These are phyloP conservation scores for Aegithalos caudatus DNA, from an alignment of 2,113 vertebrate genomes.

Conservation along the genomic window DNA sequence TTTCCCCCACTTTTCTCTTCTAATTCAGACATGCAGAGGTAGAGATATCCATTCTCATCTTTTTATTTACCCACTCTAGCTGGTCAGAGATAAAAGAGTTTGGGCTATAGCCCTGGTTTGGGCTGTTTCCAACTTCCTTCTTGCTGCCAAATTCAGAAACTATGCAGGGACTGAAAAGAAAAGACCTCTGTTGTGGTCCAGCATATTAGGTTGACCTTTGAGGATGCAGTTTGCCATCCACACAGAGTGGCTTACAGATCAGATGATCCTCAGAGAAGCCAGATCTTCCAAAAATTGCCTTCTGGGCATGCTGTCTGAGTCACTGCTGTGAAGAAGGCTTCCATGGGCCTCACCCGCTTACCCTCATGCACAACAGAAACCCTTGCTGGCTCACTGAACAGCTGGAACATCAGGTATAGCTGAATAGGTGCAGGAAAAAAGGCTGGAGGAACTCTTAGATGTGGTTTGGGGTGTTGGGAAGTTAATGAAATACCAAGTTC, in stretches of 20 bases:
- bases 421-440: not conserved
- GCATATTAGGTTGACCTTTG: not conserved
- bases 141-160: not conserved
- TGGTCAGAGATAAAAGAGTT: not conserved
- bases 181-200: rapidly evolving
- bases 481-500: not conserved
- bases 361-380: not conserved
- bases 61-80: not conserved
- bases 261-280: not conserved
- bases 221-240: not conserved
- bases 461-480: not conserved
- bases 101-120: not conserved
- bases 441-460: not conserved
- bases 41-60: not conserved
- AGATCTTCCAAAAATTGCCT: not conserved
- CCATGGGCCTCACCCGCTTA: not conserved
- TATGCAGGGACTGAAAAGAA: not conserved
- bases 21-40: not conserved
- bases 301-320: not conserved
- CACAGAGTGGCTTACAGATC: not conserved
- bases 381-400: not conserved
- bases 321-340: not conserved
- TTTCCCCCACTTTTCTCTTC: rapidly evolving
- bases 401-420: not conserved
- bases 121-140: not conserved